Evolutionary conservation across 2,797 vertebrate genomes (phyloP).

Genomic region (Strix occidentalis): DNA sequence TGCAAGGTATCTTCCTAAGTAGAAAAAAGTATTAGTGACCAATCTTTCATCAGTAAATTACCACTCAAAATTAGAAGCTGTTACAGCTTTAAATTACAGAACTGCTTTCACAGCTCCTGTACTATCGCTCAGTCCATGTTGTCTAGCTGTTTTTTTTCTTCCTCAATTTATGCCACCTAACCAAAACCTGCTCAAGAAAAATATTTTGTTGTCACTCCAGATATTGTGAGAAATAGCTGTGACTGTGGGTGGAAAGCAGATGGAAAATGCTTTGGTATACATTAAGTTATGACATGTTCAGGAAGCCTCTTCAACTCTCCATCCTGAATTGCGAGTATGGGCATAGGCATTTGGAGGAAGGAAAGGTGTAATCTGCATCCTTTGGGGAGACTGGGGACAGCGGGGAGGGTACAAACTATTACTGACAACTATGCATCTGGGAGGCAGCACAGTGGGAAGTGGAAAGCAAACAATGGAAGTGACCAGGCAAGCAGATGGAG

Average conservation of each 20-base stretch:
- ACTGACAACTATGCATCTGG: not conserved
- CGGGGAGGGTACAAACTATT: not conserved
- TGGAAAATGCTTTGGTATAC: conserved; percentile 21
- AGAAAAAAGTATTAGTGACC: not conserved
- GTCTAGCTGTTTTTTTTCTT: not conserved
- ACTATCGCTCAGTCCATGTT: not conserved
- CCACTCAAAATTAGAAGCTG: not conserved
- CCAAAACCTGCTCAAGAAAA: conserved; percentile 30
- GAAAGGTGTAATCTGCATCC: conserved; percentile 19
- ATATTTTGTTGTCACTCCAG: not conserved
- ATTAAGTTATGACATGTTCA: conserved; percentile 2
- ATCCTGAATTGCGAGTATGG: not conserved
- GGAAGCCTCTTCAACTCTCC: conserved; percentile 1
- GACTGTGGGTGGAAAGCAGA: conserved; percentile 15
- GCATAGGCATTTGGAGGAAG: not conserved
- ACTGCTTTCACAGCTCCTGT: not conserved
- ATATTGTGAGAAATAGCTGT: conserved; percentile 8
- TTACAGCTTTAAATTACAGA: not conserved
- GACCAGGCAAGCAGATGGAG: conserved; percentile 38
- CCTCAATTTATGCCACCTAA: not conserved
- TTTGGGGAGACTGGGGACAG: not conserved
- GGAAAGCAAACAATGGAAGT: conserved; percentile 36
- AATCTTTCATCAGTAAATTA: not conserved
- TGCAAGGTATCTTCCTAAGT: not conserved
- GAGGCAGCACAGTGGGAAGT: not conserved